Conservation (phyloP, 2,797 vertebrate genomes). For the Anabacerthia variegaticeps region DNA sequence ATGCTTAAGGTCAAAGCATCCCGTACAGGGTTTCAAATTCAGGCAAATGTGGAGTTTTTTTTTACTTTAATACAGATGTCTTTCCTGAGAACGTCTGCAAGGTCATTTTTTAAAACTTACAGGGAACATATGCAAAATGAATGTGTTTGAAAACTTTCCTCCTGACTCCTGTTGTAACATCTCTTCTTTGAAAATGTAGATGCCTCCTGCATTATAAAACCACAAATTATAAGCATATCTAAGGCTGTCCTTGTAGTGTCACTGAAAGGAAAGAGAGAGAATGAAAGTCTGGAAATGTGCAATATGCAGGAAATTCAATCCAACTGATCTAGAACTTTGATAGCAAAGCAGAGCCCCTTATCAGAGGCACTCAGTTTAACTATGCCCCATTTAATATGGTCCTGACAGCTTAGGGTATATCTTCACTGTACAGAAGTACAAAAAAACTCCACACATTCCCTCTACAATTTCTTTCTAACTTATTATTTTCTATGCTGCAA, state of each 20-base stretch:
- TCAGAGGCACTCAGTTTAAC: slow-evolving; percentile 87
- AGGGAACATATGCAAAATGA: slow-evolving; percentile 36
- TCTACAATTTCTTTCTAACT: slow-evolving; percentile 57
- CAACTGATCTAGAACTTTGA: slow-evolving; percentile 86
- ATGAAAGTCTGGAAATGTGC: slow-evolving; percentile 80
- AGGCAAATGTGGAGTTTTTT: not conserved
- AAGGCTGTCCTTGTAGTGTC: slow-evolving; percentile 81
- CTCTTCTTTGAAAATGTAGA: slow-evolving; percentile 74
- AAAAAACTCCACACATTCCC: slow-evolving; percentile 66
- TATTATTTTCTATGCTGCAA: slow-evolving; percentile 65
- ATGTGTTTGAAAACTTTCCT: slow-evolving; percentile 39
- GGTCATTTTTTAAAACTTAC: slow-evolving; percentile 27
- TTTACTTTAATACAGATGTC: not conserved
- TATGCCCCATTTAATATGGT: slow-evolving; percentile 85
- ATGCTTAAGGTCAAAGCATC: slow-evolving; percentile 20
- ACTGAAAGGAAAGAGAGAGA: slow-evolving; percentile 74
- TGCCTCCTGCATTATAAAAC: slow-evolving; percentile 78
- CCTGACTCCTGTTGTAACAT: slow-evolving; percentile 56
- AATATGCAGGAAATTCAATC: slow-evolving; percentile 92
- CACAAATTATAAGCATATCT: slow-evolving; percentile 78
- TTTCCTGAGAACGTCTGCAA: slow-evolving; percentile 40
- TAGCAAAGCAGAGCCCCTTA: slow-evolving; percentile 86
- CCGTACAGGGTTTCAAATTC: not conserved
- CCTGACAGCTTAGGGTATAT: slow-evolving; percentile 79
- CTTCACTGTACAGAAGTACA: slow-evolving; percentile 79